phyloP scores from a whole-genome alignment of 2,797 vertebrate genomes.

The Danio kyathit region DNA sequence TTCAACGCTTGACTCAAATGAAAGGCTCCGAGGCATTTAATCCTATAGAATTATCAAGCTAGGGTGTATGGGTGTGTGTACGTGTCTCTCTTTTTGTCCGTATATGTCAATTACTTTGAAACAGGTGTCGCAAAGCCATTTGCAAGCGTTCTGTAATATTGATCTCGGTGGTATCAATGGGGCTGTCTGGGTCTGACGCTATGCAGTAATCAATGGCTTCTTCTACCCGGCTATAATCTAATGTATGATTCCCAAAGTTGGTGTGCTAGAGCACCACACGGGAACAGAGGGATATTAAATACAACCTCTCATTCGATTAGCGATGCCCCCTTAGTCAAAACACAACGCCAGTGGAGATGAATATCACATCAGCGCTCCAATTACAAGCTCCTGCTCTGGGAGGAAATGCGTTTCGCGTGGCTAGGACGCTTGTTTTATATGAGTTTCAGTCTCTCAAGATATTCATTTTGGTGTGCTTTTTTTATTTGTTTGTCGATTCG shows the following conservation, averaged over 20 bases:
- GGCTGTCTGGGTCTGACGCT: slow-evolving; percentile 48
- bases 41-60: slow-evolving; percentile 5
- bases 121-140: slow-evolving; percentile 58
- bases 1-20: slow-evolving; percentile 7
- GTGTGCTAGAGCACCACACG: slow-evolving; percentile 41
- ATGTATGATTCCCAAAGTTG: slow-evolving; percentile 52
- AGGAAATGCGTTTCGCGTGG: slow-evolving; percentile 38
- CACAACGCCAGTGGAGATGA: slow-evolving; percentile 45
- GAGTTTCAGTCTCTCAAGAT: neutral
- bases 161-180: slow-evolving; percentile 60
- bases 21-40: slow-evolving; percentile 10
- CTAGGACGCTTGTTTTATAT: slow-evolving; percentile 21
- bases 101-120: slow-evolving; percentile 40
- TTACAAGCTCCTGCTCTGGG: slow-evolving; percentile 31
- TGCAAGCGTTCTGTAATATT: slow-evolving; percentile 57
- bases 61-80: slow-evolving; percentile 4
- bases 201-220: slow-evolving; percentile 52
- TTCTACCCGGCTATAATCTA: slow-evolving; percentile 49
- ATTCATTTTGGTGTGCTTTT: neutral
- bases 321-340: slow-evolving; percentile 52
- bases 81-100: slow-evolving; percentile 4
- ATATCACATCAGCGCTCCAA: slow-evolving; percentile 43
- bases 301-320: slow-evolving; percentile 61
- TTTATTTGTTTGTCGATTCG: neutral
- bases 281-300: slow-evolving; percentile 60